phyloP scores from a whole-genome alignment of 37 sponge, comb jelly and placozoan genomes.

The Lycopodina hypogea region DNA sequence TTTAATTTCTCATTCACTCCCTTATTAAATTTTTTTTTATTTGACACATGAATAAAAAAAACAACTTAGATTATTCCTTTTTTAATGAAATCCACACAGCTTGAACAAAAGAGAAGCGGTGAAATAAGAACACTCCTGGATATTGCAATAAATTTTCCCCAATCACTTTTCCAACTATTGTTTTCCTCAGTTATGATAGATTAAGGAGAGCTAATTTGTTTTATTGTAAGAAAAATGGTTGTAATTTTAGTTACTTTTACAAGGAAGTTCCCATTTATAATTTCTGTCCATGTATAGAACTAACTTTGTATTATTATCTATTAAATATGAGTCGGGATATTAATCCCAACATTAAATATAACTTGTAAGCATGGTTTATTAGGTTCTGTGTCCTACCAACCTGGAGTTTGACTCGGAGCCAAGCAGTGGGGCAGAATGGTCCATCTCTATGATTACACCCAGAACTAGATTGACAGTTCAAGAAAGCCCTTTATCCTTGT shows the following conservation, averaged over 20 bases:
- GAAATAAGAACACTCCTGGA: too few relatives aligned
- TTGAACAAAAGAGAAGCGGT: too few relatives aligned
- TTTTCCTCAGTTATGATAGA: too few relatives aligned
- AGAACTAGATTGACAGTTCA: neutral
- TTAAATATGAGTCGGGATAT: neutral
- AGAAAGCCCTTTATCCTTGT: neutral
- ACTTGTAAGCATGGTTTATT: neutral
- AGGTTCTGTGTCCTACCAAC: conserved; percentile 20
- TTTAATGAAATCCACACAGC: too few relatives aligned
- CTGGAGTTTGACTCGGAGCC: conserved; percentile 36
- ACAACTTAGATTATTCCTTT: too few relatives aligned
- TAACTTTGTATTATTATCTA: neutral
- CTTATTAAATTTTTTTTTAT: too few relatives aligned
- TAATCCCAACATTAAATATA: neutral
- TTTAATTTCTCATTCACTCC: too few relatives aligned
- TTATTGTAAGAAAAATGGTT: neutral
- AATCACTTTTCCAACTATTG: too few relatives aligned
- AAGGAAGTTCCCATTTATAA: neutral
- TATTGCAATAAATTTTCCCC: too few relatives aligned
- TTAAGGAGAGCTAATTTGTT: neutral
- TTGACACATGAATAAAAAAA: too few relatives aligned
- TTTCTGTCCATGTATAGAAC: neutral
- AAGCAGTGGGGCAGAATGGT: conserved; percentile 35
- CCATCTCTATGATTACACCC: conserved; percentile 64
- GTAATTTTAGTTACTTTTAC: neutral